Evolutionary conservation across 2,888 invertebrate species (phyloP).

Genomic region (Punctoribates punctum): DNA sequence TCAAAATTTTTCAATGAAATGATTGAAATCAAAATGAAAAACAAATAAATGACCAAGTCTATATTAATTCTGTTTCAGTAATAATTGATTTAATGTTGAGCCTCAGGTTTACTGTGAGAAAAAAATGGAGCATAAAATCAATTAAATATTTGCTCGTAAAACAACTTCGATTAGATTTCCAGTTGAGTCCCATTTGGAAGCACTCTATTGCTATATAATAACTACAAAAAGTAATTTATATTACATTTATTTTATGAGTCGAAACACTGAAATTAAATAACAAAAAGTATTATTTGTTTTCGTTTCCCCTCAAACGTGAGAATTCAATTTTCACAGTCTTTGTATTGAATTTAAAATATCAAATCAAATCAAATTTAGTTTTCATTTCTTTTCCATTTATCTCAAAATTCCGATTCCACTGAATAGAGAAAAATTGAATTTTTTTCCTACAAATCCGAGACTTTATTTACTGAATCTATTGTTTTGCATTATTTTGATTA

Average conservation of each 20-base stretch:
- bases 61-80: conserved; percentile 2
- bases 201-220: not conserved
- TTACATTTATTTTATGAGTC: conserved; percentile 17
- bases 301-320: not conserved
- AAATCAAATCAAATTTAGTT: not conserved
- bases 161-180: not conserved
- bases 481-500: too few species aligned
- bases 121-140: not conserved
- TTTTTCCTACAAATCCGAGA: too few species aligned
- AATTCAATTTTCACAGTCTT: not conserved
- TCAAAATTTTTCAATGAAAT: not conserved
- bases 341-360: conserved; percentile 3
- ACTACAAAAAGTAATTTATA: conserved; percentile 13
- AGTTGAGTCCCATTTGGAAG: not conserved
- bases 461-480: too few species aligned
- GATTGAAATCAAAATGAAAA: not conserved
- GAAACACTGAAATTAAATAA: conserved; percentile 16
- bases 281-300: conserved; percentile 17
- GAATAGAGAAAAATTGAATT: too few species aligned
- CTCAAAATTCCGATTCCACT: too few species aligned
- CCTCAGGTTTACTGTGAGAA: not conserved
- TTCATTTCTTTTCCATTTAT: too few species aligned
- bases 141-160: conserved; percentile 10
- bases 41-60: too few species aligned
- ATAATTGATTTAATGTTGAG: not conserved